A percentile compares a stretch with the other conserved stretches of the same genome.
Evolutionary conservation across 2,113 vertebrate species (phyloP).

Genomic region (Amphiprion percula): DNA sequence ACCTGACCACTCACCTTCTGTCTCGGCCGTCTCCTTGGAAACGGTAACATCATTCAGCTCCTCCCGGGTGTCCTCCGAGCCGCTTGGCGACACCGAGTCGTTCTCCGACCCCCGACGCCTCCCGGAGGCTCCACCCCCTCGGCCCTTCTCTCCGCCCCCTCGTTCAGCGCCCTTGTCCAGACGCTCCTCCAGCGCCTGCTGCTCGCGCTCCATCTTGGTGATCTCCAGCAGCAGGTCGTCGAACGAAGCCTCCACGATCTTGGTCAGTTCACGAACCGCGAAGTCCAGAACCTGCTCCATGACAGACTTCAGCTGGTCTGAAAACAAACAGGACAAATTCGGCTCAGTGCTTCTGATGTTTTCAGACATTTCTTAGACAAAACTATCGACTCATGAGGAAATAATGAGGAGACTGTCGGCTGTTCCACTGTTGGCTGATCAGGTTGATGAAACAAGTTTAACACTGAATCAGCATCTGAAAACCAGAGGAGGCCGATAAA

Average conservation of each 20-base stretch:
- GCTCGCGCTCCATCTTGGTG: conserved; percentile 83
- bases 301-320: conserved; percentile 84
- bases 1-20: conserved; percentile 28
- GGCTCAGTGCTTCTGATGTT: no score
- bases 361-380: no score
- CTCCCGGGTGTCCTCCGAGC: conserved; percentile 66
- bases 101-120: conserved; percentile 61
- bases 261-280: conserved; percentile 80
- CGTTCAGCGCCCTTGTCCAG: conserved; percentile 36
- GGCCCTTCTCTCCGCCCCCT: neutral
- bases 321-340: neutral
- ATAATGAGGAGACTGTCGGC: no score
- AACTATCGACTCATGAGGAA: no score
- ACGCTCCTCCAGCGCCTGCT: conserved; percentile 67
- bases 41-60: neutral
- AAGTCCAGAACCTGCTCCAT: conserved; percentile 85
- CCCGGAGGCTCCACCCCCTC: neutral
- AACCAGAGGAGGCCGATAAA: no score
- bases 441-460: no score
- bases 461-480: no score
- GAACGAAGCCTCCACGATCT: conserved; percentile 85
- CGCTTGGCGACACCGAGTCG: conserved; percentile 64
- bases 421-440: no score
- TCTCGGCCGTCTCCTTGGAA: conserved; percentile 18
- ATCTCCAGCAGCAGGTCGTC: conserved; percentile 86